Evolutionary conservation across 2,797 vertebrate species (phyloP).

Genomic region (Catharus ustulatus): DNA sequence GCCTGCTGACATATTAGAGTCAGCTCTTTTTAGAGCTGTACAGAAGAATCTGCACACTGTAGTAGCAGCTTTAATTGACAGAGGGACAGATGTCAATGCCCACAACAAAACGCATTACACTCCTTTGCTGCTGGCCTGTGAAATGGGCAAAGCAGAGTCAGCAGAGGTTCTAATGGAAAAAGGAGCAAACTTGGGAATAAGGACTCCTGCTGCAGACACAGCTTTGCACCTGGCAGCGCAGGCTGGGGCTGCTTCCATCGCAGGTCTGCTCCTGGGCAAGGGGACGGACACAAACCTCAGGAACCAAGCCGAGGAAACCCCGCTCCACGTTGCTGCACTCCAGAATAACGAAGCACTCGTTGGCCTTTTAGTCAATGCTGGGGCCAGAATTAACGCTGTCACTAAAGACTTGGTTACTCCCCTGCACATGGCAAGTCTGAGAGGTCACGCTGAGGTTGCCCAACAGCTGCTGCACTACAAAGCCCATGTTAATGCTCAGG

Average conservation of each 20-base stretch:
- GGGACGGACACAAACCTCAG: slow-evolving; percentile 73
- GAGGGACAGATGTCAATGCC: slow-evolving; percentile 73
- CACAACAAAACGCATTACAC: slow-evolving; percentile 75
- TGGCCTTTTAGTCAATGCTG: slow-evolving; percentile 65
- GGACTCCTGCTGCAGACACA: slow-evolving; percentile 71
- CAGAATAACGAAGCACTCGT: slow-evolving; percentile 64
- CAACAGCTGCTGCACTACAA: slow-evolving; percentile 72
- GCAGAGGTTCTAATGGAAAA: slow-evolving; percentile 76
- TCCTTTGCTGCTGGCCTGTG: slow-evolving; percentile 79
- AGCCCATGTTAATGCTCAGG: slow-evolving; percentile 71
- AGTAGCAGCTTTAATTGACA: slow-evolving; percentile 75
- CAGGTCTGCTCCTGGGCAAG: slow-evolving; percentile 71
- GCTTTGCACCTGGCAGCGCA: slow-evolving; percentile 76
- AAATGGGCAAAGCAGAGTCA: slow-evolving; percentile 75
- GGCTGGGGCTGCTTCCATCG: slow-evolving; percentile 63
- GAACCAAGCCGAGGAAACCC: slow-evolving; percentile 72
- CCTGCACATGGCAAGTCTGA: slow-evolving; percentile 76
- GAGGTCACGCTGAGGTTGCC: slow-evolving; percentile 68
- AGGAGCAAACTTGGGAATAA: slow-evolving; percentile 71
- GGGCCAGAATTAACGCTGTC: slow-evolving; percentile 76
- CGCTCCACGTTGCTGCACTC: slow-evolving; percentile 77
- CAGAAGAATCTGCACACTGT: slow-evolving; percentile 71
- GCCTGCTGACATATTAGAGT: slow-evolving; percentile 55
- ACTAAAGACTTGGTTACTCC: slow-evolving; percentile 74
- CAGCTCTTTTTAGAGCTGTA: slow-evolving; percentile 81